Base-by-base conservation (phyloP, 2,888 invertebrate species). In the Eugnorisma glareosa region DNA sequence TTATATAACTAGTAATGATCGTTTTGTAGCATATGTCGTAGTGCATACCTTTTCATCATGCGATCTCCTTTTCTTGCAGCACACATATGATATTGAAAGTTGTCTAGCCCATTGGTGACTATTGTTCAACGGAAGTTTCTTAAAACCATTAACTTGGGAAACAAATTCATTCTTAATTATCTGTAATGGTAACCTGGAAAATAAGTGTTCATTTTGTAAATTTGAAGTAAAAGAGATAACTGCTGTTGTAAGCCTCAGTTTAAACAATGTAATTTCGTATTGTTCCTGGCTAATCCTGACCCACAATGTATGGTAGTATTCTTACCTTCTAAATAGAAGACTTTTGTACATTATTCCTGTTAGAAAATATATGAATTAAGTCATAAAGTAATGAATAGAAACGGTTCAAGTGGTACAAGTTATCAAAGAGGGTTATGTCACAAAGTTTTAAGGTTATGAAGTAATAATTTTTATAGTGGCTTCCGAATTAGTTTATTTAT, bases 61-160 rank as follows among this genome's bases (percentile, higher is more conserved):
- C 48, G 97, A 96, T 96, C 97, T 97, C 85, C 98, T 94, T 87
- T 97, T 97, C 90, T 98, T 98, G 59, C 91, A 96, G 79, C 92
- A 93, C 7, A 93, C 81, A 84, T 93, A 86, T 89, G 97, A 91
- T 76, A 94, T 78, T 13, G 95, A 94, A 10, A 95, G 82, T 40
- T 90, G 89, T 85, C 95, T 92, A 24, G 88, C 80, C 82, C 84
- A 90, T 71, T 86, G 86, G n/a, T 89, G 77, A 57, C 78, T 83
- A 57, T 81, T 81, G 31, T 84, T 77, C 24, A 86, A 68, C 67
- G 82, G 72, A 63, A 73, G 77, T 67, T 80, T 89, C 77, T 90
- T 92, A 10, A 81, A 79, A 8, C 85, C 83, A 72, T 75, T 61
- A 1, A 89, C 70, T 86, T 92, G 88, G 48, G 86, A 54, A 11